Conservation (phyloP, 1,140 invertebrate species). For the Chrysopa pallens region DNA sequence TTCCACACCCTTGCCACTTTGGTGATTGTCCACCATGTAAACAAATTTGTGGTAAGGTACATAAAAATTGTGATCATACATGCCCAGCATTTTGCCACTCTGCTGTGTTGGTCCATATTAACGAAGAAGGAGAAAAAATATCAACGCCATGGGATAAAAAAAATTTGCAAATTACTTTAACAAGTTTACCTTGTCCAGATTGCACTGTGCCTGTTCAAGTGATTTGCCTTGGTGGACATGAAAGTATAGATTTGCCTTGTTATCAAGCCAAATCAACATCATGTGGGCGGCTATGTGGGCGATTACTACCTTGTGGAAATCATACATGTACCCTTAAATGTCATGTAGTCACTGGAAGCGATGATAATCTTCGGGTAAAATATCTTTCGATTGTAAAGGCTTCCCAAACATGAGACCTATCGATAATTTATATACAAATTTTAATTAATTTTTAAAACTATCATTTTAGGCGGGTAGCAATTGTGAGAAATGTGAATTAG, state of each 20-base stretch:
- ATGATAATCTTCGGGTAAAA: slow-evolving; percentile 23
- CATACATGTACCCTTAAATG: slow-evolving; percentile 58
- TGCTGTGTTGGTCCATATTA: slow-evolving; percentile 46
- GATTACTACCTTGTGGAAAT: slow-evolving; percentile 52
- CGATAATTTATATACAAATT: too few species aligned
- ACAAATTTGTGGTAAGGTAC: slow-evolving; percentile 44
- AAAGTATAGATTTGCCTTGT: slow-evolving; percentile 58
- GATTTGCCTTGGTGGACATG: slow-evolving; percentile 55
- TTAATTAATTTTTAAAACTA: too few species aligned
- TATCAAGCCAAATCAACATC: slow-evolving; percentile 44
- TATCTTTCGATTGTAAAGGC: slow-evolving; percentile 7
- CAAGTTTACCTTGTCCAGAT: slow-evolving; percentile 46
- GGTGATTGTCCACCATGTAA: slow-evolving; percentile 70
- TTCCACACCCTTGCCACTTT: slow-evolving; percentile 72
- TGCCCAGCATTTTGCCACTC: slow-evolving; percentile 67
- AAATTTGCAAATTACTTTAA: slow-evolving; percentile 35
- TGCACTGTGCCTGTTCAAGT: slow-evolving; percentile 52
- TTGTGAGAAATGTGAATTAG: slow-evolving; percentile 54
- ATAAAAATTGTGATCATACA: slow-evolving; percentile 49
- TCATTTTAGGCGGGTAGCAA: slow-evolving; percentile 20
- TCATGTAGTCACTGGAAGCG: slow-evolving; percentile 36
- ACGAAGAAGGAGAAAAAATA: slow-evolving; percentile 33
- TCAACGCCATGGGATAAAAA: slow-evolving; percentile 55
- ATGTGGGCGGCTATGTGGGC: slow-evolving; percentile 57
- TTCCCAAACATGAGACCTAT: too few species aligned